Percentiles rank a stretch among this genome's conserved stretches.
These are phyloP conservation scores for Brenthis hecate DNA, from an alignment of 2,888 invertebrate genomes.

Conservation along the genomic window DNA sequence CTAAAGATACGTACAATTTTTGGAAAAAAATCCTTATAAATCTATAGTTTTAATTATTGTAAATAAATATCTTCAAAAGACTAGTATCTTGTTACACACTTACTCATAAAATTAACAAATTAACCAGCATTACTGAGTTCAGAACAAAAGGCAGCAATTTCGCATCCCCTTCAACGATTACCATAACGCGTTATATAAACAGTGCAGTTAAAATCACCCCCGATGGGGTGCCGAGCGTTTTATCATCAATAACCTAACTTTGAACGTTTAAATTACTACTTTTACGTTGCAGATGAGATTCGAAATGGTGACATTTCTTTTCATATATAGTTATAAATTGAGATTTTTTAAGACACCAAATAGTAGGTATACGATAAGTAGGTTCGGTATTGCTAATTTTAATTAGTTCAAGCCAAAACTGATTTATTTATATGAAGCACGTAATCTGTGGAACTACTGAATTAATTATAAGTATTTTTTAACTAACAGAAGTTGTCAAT, in stretches of 20 bases:
- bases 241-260: slow-evolving; percentile 19
- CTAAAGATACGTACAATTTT: no score
- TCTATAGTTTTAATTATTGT: no score
- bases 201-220: slow-evolving; percentile 28
- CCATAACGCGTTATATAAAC: slow-evolving; percentile 33
- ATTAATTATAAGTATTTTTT: not conserved
- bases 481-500: not conserved
- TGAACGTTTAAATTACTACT: slow-evolving; percentile 11
- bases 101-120: slow-evolving; percentile 4
- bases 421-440: not conserved
- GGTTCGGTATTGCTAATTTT: not conserved
- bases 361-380: no score
- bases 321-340: not conserved
- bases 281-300: not conserved
- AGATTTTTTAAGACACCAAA: not conserved
- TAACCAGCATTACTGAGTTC: slow-evolving; percentile 15
- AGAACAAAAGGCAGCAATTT: slow-evolving; percentile 28
- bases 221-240: slow-evolving; percentile 17
- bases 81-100: not conserved
- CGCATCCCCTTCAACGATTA: slow-evolving; percentile 27
- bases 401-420: no score
- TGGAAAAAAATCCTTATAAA: no score
- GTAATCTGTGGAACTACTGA: not conserved
- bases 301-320: not conserved
- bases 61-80: no score